These are phyloP conservation scores for Drosophila kurseongensis DNA, from an alignment of 1,140 invertebrate genomes.

Conservation along the genomic window DNA sequence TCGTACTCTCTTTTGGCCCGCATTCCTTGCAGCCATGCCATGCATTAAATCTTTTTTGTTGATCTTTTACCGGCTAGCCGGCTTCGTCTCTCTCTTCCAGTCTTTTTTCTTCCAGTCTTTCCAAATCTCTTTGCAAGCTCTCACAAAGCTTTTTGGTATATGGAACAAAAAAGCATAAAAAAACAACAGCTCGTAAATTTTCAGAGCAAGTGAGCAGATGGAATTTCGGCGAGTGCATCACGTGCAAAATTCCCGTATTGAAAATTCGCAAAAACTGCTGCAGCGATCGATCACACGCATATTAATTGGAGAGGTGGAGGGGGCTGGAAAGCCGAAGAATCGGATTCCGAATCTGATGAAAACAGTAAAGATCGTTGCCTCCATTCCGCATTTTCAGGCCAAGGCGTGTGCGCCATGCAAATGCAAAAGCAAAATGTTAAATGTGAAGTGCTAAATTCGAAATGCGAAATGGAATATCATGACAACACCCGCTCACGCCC, in stretches of 20 bases:
- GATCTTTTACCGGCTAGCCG: constrained; percentile 54
- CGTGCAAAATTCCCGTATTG: constrained; percentile 56
- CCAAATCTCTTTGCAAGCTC: constrained; percentile 7
- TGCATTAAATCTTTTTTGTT: constrained; percentile 27
- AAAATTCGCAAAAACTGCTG: constrained; percentile 38
- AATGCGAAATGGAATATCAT: constrained; percentile 57
- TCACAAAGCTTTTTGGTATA: background rate
- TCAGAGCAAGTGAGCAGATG: constrained; percentile 57
- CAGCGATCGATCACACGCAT: constrained; percentile 66
- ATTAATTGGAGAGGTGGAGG: constrained; percentile 27
- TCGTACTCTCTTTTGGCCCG: constrained; percentile 39
- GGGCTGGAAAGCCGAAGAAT: background rate
- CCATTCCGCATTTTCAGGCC: constrained; percentile 72
- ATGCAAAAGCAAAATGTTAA: constrained; percentile 38
- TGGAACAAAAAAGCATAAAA: constrained; percentile 18
- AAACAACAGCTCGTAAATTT: constrained; percentile 71
- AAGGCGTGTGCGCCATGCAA: constrained; percentile 73
- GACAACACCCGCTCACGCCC: constrained; percentile 65
- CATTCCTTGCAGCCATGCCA: constrained; percentile 47
- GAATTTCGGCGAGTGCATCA: constrained; percentile 71
- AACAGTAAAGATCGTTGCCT: constrained; percentile 71
- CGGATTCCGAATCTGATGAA: constrained; percentile 1
- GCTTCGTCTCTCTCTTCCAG: constrained; percentile 11
- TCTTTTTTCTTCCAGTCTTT: background rate
- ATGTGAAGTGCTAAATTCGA: constrained; percentile 43